Evolutionary conservation across 2,797 vertebrate species (phyloP).

Genomic region (Aldrovandia affinis): DNA sequence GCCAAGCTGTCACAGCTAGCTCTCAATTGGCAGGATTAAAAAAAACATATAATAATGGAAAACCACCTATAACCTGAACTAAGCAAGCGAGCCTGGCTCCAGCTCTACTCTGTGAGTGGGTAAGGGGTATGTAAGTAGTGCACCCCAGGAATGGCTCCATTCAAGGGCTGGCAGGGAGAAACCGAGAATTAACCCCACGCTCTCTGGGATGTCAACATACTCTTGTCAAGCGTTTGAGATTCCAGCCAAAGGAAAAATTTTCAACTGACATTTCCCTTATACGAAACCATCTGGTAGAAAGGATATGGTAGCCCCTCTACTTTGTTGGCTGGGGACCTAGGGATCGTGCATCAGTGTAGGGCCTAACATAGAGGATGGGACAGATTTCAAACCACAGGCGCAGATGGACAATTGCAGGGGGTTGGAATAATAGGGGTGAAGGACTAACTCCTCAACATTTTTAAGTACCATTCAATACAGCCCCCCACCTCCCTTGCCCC

Average conservation of each 20-base stretch:
- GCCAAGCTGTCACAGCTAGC: background rate
- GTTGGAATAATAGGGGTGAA: slow-evolving; percentile 3
- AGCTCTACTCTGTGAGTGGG: background rate
- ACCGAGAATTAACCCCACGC: background rate
- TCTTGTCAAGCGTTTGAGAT: background rate
- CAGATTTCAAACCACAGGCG: background rate
- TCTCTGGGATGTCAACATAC: background rate
- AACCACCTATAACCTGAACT: background rate
- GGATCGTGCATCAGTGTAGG: background rate
- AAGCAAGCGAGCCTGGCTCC: background rate
- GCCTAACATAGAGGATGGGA: slow-evolving; percentile 10
- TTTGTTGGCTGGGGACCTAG: background rate
- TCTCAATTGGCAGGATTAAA: background rate
- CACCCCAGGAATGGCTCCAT: background rate
- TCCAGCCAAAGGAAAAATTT: background rate
- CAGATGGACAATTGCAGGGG: slow-evolving; percentile 14
- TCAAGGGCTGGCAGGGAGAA: background rate
- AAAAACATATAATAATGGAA: background rate
- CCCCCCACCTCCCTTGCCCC: slow-evolving; percentile 34
- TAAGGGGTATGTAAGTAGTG: background rate
- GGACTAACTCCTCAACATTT: slow-evolving; percentile 14
- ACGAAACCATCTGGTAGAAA: slow-evolving; percentile 20
- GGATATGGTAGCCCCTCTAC: background rate
- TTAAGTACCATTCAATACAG: slow-evolving; percentile 10
- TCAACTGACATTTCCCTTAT: background rate